Evolutionary conservation across 2,888 invertebrate genomes (phyloP).

Genomic region (Monopis laevigella): DNA sequence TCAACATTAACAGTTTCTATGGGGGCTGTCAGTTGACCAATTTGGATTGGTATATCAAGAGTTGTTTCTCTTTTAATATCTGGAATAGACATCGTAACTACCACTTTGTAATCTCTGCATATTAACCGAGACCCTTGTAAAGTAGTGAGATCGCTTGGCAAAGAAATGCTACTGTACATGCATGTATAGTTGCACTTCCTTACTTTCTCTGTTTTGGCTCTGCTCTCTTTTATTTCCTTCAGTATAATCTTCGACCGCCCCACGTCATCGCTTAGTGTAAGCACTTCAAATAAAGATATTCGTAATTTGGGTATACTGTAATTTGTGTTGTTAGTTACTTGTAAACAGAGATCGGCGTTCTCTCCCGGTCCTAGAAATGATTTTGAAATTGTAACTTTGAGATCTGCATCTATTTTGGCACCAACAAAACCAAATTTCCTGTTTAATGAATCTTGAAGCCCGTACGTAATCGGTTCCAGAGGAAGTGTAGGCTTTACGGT

Average conservation of each 20-base stretch:
- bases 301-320: conserved; percentile 6
- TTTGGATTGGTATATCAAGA: conserved; percentile 4
- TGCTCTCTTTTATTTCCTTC: conserved; percentile 7
- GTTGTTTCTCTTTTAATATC: conserved; percentile 7
- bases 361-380: background rate
- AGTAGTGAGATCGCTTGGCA: conserved; percentile 1
- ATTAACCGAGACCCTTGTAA: conserved; percentile 2
- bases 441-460: background rate
- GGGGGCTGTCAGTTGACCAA: background rate
- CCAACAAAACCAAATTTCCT: conserved; percentile 5
- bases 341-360: conserved; percentile 8
- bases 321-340: conserved; percentile 6
- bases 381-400: conserved; percentile 7
- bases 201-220: conserved; percentile 5
- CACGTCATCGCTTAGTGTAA: conserved; percentile 5
- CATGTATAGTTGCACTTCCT: conserved; percentile 3
- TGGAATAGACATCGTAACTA: conserved; percentile 4
- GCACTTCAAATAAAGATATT: conserved; percentile 1
- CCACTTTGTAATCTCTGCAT: conserved; percentile 5
- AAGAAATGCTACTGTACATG: background rate
- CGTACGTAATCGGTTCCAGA: conserved; percentile 1
- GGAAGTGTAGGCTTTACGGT: background rate
- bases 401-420: background rate
- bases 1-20: background rate
- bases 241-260: conserved; percentile 3